phyloP scores from a whole-genome alignment of 2,113 vertebrate genomes.

The Pterocles orientalis region DNA sequence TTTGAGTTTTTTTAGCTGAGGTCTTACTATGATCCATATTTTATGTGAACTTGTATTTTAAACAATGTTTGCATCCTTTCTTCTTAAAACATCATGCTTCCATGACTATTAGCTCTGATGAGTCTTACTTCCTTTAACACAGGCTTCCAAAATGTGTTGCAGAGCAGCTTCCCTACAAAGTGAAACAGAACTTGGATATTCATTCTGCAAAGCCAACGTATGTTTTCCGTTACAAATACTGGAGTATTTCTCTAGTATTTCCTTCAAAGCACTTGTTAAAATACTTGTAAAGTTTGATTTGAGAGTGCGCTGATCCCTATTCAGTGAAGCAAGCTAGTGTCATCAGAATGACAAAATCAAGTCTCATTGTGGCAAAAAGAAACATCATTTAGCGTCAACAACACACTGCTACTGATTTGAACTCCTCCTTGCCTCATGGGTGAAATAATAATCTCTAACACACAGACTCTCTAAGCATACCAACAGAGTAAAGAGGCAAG shows the following conservation, averaged over 20 bases:
- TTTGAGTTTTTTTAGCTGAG: background rate
- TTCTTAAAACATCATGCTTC: background rate
- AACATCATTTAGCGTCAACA: constrained; percentile 52
- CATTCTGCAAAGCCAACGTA: background rate
- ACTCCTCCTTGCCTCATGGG: constrained; percentile 61
- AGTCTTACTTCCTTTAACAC: background rate
- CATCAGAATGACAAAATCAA: constrained; percentile 70
- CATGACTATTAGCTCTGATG: background rate
- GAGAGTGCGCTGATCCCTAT: constrained; percentile 27
- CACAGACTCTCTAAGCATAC: constrained; percentile 46
- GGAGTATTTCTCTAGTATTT: constrained; percentile 27
- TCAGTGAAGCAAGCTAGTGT: constrained; percentile 42
- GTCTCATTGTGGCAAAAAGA: constrained; percentile 59
- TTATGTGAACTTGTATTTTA: background rate
- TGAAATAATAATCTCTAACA: constrained; percentile 63
- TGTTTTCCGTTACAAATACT: background rate
- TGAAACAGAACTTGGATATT: background rate
- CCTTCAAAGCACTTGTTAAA: background rate
- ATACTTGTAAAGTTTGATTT: constrained; percentile 20
- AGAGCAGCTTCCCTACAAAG: background rate
- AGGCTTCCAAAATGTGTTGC: background rate
- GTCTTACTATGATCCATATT: background rate
- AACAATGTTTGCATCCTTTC: background rate
- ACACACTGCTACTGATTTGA: constrained; percentile 59
- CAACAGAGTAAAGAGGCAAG: constrained; percentile 36